Conservation (phyloP, 2,888 invertebrate genomes). For the Caenorhabditis macrosperma region DNA sequence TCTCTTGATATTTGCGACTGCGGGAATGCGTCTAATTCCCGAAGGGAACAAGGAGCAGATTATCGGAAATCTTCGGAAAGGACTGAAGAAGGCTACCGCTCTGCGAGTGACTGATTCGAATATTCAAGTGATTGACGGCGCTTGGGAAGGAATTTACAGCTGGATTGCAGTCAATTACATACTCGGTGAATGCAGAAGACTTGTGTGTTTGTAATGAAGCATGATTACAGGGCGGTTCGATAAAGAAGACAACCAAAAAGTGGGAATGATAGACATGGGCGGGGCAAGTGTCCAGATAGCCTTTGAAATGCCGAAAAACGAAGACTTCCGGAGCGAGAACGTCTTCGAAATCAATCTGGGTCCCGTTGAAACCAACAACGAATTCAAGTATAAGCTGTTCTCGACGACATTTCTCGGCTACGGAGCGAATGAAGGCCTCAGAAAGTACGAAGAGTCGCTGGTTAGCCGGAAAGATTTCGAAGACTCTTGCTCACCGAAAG, state of each 20-base stretch:
- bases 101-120: slow-evolving; percentile 81
- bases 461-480: background rate
- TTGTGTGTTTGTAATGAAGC: background rate
- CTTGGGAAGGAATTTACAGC: slow-evolving; percentile 83
- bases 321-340: slow-evolving; percentile 64
- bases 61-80: slow-evolving; percentile 81
- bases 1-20: slow-evolving; percentile 83
- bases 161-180: slow-evolving; percentile 82
- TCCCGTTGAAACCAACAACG: slow-evolving; percentile 81
- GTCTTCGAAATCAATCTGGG: slow-evolving; percentile 81
- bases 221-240: slow-evolving; percentile 14
- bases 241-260: slow-evolving; percentile 75
- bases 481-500: slow-evolving; percentile 34
- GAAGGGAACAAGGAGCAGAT: slow-evolving; percentile 80
- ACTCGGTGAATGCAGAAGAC: slow-evolving; percentile 35
- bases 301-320: slow-evolving; percentile 77
- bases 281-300: slow-evolving; percentile 83
- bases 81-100: slow-evolving; percentile 81
- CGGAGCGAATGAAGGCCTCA: slow-evolving; percentile 82
- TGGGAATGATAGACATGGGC: slow-evolving; percentile 84
- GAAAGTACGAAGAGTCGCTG: slow-evolving; percentile 27
- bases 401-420: slow-evolving; percentile 83
- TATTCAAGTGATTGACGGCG: slow-evolving; percentile 83
- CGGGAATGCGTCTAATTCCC: slow-evolving; percentile 83
- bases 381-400: slow-evolving; percentile 82